A percentile compares a stretch with the other conserved stretches of the same genome.
These are phyloP conservation scores for Aspiorhynchus laticeps DNA, from an alignment of 2,113 vertebrate species.

Conservation along the genomic window DNA sequence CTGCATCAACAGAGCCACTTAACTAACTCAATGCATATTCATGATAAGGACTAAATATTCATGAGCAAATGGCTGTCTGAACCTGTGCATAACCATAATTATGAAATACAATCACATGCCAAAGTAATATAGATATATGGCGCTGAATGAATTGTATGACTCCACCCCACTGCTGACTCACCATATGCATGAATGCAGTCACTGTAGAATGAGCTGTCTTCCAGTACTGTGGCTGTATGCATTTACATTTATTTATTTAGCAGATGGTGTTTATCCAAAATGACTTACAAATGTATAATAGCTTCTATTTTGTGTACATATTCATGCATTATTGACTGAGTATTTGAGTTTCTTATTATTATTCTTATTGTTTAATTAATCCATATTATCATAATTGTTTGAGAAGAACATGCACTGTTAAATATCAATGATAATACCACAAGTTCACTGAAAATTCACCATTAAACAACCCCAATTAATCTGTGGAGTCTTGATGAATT, in stretches of 20 bases:
- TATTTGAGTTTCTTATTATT: neutral
- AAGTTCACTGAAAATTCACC: neutral
- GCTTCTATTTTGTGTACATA: too few species aligned
- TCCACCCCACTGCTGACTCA: conserved; percentile 8
- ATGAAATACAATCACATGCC: conserved; percentile 70
- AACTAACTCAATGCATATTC: conserved; percentile 74
- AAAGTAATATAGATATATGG: conserved; percentile 17
- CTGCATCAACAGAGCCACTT: conserved; percentile 64
- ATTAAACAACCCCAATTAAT: too few species aligned
- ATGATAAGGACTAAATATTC: conserved; percentile 73
- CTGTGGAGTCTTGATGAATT: too few species aligned
- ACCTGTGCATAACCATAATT: conserved; percentile 63
- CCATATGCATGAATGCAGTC: neutral
- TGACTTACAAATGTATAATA: too few species aligned
- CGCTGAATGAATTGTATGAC: neutral
- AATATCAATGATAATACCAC: neutral
- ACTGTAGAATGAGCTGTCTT: neutral
- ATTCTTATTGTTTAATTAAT: neutral
- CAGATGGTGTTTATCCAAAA: neutral
- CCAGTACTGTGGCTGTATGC: neutral
- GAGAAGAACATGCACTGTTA: neutral
- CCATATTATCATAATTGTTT: neutral
- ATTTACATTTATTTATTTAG: neutral
- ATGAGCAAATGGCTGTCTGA: conserved; percentile 76
- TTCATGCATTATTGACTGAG: neutral